These are phyloP conservation scores for Nibea albiflora DNA, from an alignment of 2,113 vertebrate genomes.

Conservation along the genomic window DNA sequence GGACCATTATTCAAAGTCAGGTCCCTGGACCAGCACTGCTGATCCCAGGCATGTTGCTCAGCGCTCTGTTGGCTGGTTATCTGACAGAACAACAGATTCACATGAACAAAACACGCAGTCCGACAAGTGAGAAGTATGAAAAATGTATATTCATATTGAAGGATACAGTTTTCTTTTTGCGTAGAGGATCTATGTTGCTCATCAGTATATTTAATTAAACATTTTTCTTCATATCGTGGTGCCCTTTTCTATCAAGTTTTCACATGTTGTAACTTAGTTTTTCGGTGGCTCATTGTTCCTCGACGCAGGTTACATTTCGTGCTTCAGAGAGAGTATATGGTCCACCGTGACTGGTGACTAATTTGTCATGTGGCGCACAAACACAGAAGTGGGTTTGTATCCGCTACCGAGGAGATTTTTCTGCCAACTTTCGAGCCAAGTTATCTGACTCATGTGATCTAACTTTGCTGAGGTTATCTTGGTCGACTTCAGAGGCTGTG, in stretches of 20 bases:
- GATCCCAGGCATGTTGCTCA: constrained; percentile 43
- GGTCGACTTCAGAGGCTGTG: constrained; percentile 23
- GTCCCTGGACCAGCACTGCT: constrained; percentile 28
- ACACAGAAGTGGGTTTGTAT: neutral
- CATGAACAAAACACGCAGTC: constrained; percentile 32
- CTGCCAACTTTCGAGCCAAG: constrained; percentile 9
- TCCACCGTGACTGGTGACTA: neutral
- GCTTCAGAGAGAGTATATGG: neutral
- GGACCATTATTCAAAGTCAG: constrained; percentile 72
- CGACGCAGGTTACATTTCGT: constrained; percentile 15
- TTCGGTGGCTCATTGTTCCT: neutral
- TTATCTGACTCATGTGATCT: constrained; percentile 31
- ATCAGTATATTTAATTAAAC: neutral
- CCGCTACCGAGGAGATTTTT: constrained; percentile 3
- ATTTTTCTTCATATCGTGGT: neutral
- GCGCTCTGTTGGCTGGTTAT: constrained; percentile 46
- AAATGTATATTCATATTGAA: neutral
- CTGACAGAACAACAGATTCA: constrained; percentile 49
- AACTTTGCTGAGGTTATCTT: constrained; percentile 50
- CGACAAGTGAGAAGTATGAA: neutral
- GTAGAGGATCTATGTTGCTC: neutral
- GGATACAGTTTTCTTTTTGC: neutral
- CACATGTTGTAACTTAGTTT: neutral
- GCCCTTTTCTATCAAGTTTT: neutral
- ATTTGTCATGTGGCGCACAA: constrained; percentile 8